Conservation (phyloP, 1,140 invertebrate genomes). For the Cotesia typhae region DNA sequence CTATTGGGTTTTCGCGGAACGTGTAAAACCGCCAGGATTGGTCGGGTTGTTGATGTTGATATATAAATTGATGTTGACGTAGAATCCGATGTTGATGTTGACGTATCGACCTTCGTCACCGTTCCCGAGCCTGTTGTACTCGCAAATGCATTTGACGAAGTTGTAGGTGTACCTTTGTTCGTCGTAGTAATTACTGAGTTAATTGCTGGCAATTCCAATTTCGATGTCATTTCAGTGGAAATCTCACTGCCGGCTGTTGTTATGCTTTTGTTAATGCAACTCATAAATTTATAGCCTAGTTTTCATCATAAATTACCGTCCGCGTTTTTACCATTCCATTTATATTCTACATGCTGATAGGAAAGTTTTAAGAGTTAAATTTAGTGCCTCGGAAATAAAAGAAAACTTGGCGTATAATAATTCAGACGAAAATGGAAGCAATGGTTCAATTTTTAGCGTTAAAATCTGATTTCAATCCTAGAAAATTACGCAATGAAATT, state of each 20-base stretch:
- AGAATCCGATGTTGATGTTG: too few species aligned
- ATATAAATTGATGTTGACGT: not conserved
- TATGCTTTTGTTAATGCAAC: not conserved
- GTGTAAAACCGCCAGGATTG: constrained; percentile 38
- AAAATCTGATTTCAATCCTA: too few species aligned
- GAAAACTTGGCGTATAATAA: too few species aligned
- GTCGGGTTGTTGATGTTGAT: constrained; percentile 27
- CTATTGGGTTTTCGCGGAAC: constrained; percentile 34
- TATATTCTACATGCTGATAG: too few species aligned
- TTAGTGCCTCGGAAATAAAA: too few species aligned
- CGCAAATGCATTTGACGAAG: not conserved
- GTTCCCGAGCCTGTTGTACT: too few species aligned
- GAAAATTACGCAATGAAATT: too few species aligned
- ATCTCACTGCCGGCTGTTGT: constrained; percentile 10
- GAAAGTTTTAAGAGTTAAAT: too few species aligned
- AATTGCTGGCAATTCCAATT: constrained; percentile 15
- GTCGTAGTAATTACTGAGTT: constrained; percentile 33
- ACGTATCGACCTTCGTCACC: too few species aligned
- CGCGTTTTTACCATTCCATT: not conserved
- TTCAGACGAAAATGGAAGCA: too few species aligned
- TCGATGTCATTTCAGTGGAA: constrained; percentile 13
- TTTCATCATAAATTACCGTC: not conserved
- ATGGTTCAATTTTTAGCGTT: too few species aligned
- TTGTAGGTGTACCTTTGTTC: constrained; percentile 17
- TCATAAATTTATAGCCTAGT: too few species aligned